Evolutionary conservation across 2,888 invertebrate genomes (phyloP).

Genomic region (Apomyelois bistriatella): DNA sequence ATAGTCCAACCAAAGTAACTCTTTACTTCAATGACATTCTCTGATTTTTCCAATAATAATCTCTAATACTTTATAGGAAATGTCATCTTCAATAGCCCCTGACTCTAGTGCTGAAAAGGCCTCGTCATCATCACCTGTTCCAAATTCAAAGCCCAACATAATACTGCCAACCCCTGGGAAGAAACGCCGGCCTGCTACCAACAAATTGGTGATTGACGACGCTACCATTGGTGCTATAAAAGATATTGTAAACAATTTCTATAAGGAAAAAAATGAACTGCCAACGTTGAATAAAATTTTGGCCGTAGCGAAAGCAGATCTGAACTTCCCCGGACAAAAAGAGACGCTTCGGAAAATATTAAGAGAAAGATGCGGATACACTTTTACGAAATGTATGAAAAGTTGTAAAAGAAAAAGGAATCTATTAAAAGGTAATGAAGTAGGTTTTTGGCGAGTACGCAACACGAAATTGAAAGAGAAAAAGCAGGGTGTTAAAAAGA

Average conservation of each 20-base stretch:
- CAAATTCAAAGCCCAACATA: neutral
- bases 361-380: neutral
- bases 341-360: neutral
- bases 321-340: neutral
- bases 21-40: too few species aligned
- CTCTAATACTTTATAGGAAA: neutral
- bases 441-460: neutral
- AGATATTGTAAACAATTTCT: neutral
- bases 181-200: neutral
- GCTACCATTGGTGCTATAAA: neutral
- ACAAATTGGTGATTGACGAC: neutral
- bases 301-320: neutral
- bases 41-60: too few species aligned
- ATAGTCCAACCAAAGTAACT: too few species aligned
- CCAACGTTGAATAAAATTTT: neutral
- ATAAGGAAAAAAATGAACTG: neutral
- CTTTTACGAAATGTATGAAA: neutral
- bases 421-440: neutral
- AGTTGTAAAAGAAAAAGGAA: neutral
- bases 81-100: neutral
- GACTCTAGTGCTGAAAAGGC: neutral
- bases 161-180: neutral
- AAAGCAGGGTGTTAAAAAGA: neutral
- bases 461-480: neutral
- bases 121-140: neutral